Base-by-base conservation (phyloP, 2,888 invertebrate species). In the Tipula lateralis region DNA sequence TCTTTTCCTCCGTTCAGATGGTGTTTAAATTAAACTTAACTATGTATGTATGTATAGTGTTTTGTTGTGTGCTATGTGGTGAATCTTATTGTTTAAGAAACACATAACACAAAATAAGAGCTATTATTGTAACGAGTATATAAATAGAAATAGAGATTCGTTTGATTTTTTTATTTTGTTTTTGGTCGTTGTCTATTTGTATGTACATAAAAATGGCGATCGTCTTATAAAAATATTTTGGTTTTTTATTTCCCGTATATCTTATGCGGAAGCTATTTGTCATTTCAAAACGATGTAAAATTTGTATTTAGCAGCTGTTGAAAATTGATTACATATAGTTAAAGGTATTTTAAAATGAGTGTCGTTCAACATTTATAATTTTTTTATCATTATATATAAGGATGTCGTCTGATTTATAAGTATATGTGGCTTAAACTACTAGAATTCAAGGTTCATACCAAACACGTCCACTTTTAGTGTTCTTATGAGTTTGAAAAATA, bases 131-230 rank as follows among this genome's bases (percentile, higher is more conserved):
- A 50, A 50, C 50, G 50, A 66, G 66, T 66, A 66, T 19, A 66
- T 66, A 66, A 24, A 66, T 66, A 66, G 24, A 24, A 66, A 66
- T 66, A 44, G 66, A 66, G 24, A 24, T 66, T 66, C 24, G 66
- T 66, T 66, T 66, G 66, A 66, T 66, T 24, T 66, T 66, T 66
- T 66, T 24, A 19, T 66, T 50, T 66, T 24, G 9, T 66, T 50
- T 66, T 66, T 66, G 50, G 24, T 66, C 12, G 66, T 66, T 66
- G 66, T 24, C 66, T 66, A 24, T 1, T 66, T 9, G 66, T 66
- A 66, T 24, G 66, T 24, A 66, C 66, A 66, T 66, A 66, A 66
- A 66, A 66, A 66, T 66, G 66, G 66, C 66, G 66, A 66, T 66
- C 19, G 66, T 7, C 24, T 24, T 24, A 24, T 66, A 9, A n/a